These are phyloP conservation scores for Eubasilissa splendida DNA, from an alignment of 2,888 invertebrate species.

Conservation along the genomic window DNA sequence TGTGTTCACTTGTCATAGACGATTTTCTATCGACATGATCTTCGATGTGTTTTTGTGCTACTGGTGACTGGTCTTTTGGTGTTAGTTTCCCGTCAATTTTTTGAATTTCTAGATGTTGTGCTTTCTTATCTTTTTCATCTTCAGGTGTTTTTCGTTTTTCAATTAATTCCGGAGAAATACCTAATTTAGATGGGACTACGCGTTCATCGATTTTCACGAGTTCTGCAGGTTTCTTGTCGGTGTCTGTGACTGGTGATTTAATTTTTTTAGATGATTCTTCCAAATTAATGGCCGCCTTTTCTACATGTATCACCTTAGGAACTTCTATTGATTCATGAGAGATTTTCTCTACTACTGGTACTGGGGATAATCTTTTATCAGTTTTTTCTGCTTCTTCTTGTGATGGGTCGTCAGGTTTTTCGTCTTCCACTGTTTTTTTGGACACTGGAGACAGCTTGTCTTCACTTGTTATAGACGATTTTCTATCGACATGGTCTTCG, in stretches of 20 bases:
- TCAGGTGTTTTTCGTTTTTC: neutral
- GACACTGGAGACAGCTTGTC: neutral
- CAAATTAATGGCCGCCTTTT: neutral
- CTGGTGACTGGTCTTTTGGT: neutral
- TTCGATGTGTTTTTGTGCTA: neutral
- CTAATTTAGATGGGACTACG: slow-evolving; percentile 50
- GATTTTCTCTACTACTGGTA: neutral
- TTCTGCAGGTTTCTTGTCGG: slow-evolving; percentile 58
- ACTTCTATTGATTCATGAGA: neutral
- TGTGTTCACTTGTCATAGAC: neutral
- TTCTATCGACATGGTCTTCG: neutral
- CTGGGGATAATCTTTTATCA: neutral
- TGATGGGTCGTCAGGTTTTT: slow-evolving; percentile 61
- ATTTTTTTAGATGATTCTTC: neutral
- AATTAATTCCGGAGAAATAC: slow-evolving; percentile 50
- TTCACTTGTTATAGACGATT: neutral
- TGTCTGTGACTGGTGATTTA: too few species aligned
- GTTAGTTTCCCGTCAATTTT: too few species aligned
- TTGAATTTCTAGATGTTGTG: too few species aligned
- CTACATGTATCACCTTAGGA: neutral
- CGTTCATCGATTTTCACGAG: too few species aligned
- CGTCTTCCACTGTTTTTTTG: slow-evolving; percentile 61
- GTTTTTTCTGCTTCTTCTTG: neutral
- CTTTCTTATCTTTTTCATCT: too few species aligned
- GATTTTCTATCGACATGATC: neutral